Evolutionary conservation across 2,888 invertebrate genomes (phyloP).

Genomic region (Epirrhoe alternata): DNA sequence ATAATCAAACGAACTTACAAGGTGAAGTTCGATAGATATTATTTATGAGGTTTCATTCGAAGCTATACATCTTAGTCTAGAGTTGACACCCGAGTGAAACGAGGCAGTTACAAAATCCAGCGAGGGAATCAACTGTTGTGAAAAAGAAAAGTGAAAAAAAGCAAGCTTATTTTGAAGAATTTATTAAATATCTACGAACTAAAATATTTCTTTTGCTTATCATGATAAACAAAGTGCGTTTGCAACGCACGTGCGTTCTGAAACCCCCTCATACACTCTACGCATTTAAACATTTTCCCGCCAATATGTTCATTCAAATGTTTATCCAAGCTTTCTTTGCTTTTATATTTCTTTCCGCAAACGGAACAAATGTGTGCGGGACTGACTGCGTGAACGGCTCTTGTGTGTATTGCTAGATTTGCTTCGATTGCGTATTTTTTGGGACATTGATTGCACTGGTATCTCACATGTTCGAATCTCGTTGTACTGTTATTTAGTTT

Average conservation of each 20-base stretch:
- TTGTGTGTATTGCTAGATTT: conserved; percentile 19
- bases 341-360: conserved; percentile 12
- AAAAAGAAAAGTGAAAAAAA: too few relatives aligned
- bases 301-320: conserved; percentile 10
- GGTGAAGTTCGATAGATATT: too few relatives aligned
- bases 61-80: too few relatives aligned
- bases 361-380: background rate
- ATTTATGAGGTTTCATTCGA: too few relatives aligned
- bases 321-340: conserved; percentile 1
- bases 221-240: conserved; percentile 4
- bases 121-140: too few relatives aligned
- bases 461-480: background rate
- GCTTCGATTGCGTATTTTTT: conserved; percentile 19
- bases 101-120: too few relatives aligned
- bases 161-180: background rate
- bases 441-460: conserved; percentile 18
- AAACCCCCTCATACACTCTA: conserved; percentile 7
- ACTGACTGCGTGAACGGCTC: conserved; percentile 6
- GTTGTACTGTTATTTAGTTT: conserved; percentile 12
- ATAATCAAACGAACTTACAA: too few relatives aligned
- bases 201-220: background rate
- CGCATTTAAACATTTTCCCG: background rate
- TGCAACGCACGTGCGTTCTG: conserved; percentile 14
- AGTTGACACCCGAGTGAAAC: too few relatives aligned
- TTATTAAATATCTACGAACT: conserved; percentile 1